A percentile compares a stretch with the other conserved stretches of the same genome.
These are phyloP conservation scores for Coreoperca whiteheadi DNA, from an alignment of 2,113 vertebrate genomes.

Conservation along the genomic window DNA sequence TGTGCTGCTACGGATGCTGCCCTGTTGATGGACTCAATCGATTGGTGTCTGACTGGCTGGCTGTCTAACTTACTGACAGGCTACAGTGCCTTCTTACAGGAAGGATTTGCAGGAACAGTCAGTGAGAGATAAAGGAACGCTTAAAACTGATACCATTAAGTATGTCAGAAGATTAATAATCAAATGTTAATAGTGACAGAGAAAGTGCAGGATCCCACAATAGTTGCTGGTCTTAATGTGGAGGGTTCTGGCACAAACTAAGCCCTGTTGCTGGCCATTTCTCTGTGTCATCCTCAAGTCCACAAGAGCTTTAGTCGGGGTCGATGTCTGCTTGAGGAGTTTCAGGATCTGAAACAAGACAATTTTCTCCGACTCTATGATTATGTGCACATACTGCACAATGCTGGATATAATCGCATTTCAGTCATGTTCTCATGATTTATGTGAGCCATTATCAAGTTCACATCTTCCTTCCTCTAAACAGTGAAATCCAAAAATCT, in stretches of 20 bases:
- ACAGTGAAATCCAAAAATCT: slow-evolving; percentile 77
- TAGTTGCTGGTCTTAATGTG: not conserved
- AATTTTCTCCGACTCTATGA: slow-evolving; percentile 34
- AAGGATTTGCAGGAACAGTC: not conserved
- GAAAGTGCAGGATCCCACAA: not conserved
- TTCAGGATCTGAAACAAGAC: slow-evolving; percentile 29
- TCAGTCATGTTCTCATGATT: slow-evolving; percentile 48
- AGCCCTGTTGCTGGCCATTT: not conserved
- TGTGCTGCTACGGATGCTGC: not conserved
- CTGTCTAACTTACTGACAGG: too few relatives aligned
- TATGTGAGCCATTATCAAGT: slow-evolving; percentile 66
- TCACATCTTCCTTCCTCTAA: slow-evolving; percentile 70
- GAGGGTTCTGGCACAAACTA: not conserved
- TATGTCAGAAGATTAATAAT: not conserved
- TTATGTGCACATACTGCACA: slow-evolving; percentile 15
- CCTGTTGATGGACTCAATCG: not conserved
- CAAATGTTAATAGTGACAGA: not conserved
- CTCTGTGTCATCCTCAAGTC: not conserved
- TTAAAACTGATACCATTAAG: not conserved
- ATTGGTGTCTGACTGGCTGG: not conserved
- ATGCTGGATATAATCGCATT: slow-evolving; percentile 34
- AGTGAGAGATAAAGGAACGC: not conserved
- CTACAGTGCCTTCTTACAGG: not conserved
- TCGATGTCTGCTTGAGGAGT: slow-evolving; percentile 17
- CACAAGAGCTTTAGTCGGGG: not conserved